Base-by-base conservation (phyloP, 1,140 invertebrate species). In the Microplitis demolitor region DNA sequence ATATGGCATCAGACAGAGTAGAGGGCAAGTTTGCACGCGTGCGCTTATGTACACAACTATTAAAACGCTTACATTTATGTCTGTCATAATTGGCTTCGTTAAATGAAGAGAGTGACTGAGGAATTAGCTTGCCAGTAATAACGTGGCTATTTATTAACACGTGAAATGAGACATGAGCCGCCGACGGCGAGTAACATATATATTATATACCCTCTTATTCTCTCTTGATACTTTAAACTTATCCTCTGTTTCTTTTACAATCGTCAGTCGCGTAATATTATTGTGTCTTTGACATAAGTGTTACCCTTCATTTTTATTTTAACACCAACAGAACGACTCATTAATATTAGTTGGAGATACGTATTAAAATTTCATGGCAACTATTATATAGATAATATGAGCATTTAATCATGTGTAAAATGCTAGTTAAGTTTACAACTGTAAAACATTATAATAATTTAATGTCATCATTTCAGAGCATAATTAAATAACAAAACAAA, bases 61-160 rank as follows among this genome's bases (percentile, higher is more conserved):
- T 82, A 83, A 45, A 84, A 78, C 79, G 79, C 80, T 84, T 81
- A 83, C 79, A 84, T 85, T 85, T 85, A 84, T 83, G 83, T 74
- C 82, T 81, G 79, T 83, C 84, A 84, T 85, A 85, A 85, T 85
- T 84, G 81, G 78, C 83, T 85, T 81, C 82, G 82, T 84, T 83
- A 84, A 85, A 84, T 80, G 84, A 83, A 83, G 82, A 82, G 82
- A 85, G 82, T 83, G 81, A 79, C 78, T 73, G 79, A 84, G 81
- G 77, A 85, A 84, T 85, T 84, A 85, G 82, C 82, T 85, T 82
- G 82, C 73, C 72, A 78, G 83, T 83, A 85, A 84, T 85, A 85
- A 84, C 79, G 72, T 67, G 79, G 80, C 83, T 85, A 84, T 85
- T 85, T 85, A 85, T 85, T 85, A 84, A 84, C 84, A 84, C 82